Conservation (phyloP, 2,888 invertebrate species). For the Neoitamus cyanurus region DNA sequence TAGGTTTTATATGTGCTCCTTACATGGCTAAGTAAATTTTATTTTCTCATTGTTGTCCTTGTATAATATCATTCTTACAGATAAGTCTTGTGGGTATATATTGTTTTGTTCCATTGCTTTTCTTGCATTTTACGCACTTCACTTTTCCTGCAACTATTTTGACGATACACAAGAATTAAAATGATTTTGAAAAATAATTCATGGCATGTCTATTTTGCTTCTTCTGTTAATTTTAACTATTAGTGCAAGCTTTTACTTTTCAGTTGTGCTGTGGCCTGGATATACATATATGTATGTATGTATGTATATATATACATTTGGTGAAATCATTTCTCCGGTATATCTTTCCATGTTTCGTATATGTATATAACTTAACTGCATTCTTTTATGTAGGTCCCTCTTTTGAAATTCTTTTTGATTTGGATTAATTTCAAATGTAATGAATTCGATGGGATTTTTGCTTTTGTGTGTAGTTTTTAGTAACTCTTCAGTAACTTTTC, state of each 20-base stretch:
- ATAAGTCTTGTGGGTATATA: slow-evolving; percentile 18
- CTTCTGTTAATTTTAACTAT: no score
- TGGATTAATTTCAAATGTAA: background rate
- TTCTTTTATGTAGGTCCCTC: background rate
- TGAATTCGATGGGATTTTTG: background rate
- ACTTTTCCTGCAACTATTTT: background rate
- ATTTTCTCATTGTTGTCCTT: background rate
- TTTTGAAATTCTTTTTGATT: background rate
- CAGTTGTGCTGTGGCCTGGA: background rate
- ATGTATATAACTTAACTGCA: background rate
- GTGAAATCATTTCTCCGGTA: background rate
- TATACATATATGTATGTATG: background rate
- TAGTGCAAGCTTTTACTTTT: background rate
- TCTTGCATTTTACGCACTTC: background rate
- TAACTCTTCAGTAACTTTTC: background rate
- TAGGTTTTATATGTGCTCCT: background rate
- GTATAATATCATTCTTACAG: slow-evolving; percentile 23
- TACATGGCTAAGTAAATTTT: background rate
- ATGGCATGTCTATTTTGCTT: background rate
- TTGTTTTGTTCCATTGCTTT: slow-evolving; percentile 14
- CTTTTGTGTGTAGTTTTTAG: background rate
- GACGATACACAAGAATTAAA: background rate
- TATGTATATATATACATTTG: background rate
- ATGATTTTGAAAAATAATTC: background rate
- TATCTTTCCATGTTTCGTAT: background rate